phyloP scores from a whole-genome alignment of 1,140 invertebrate genomes.

The Drosophila ercepeae region DNA sequence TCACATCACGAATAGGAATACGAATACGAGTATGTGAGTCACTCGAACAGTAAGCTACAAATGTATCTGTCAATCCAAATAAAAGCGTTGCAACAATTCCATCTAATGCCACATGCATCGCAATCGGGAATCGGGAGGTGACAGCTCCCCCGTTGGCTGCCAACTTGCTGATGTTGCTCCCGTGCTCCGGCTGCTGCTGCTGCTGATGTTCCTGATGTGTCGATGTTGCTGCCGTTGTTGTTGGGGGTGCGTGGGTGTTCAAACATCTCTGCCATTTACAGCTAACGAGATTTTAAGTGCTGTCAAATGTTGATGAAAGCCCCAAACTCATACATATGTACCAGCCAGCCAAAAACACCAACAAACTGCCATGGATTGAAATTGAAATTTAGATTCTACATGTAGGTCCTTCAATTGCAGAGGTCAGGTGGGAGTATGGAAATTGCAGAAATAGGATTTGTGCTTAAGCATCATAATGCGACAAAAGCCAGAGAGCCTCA shows the following conservation, averaged over 20 bases:
- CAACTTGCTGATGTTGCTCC: slow-evolving; percentile 1
- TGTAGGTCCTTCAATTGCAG: background rate
- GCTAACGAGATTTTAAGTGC: slow-evolving; percentile 54
- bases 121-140: slow-evolving; percentile 6
- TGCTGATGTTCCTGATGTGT: slow-evolving; percentile 1
- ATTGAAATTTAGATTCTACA: slow-evolving; percentile 27
- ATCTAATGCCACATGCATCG: slow-evolving; percentile 34
- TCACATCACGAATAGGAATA: background rate
- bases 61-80: slow-evolving; percentile 46
- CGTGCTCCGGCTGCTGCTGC: background rate
- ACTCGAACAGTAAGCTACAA: slow-evolving; percentile 28
- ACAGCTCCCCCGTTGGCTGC: slow-evolving; percentile 17
- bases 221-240: slow-evolving; percentile 10
- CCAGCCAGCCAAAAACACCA: background rate
- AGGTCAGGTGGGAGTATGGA: slow-evolving; percentile 11
- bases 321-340: background rate
- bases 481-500: background rate
- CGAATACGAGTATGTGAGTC: background rate
- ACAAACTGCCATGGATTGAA: slow-evolving; percentile 14
- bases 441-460: too few species aligned
- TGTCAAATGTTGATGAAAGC: slow-evolving; percentile 47
- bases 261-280: slow-evolving; percentile 46
- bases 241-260: slow-evolving; percentile 17
- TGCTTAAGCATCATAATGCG: slow-evolving; percentile 9
- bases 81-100: slow-evolving; percentile 41